phyloP scores from a whole-genome alignment of 2,113 vertebrate genomes.

The Paradisaea rubra region DNA sequence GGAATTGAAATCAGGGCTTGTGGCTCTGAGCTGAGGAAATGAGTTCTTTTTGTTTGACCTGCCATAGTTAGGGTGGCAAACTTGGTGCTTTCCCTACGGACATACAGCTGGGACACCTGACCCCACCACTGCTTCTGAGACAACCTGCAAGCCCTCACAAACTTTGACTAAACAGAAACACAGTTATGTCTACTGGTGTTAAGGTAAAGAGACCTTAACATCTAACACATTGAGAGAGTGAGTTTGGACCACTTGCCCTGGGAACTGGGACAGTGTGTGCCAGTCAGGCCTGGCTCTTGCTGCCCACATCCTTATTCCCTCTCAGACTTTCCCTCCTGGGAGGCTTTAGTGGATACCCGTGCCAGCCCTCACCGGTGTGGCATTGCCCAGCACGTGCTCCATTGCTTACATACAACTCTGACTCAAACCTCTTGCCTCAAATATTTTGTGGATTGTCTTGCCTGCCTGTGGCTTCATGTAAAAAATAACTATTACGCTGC shows the following conservation, averaged over 20 bases:
- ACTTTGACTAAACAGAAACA: background rate
- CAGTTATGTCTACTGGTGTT: background rate
- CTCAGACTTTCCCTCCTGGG: background rate
- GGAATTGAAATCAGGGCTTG: background rate
- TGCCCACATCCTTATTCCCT: background rate
- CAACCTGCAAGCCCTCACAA: background rate
- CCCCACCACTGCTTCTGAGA: background rate
- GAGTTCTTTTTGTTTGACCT: background rate
- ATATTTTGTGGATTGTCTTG: background rate
- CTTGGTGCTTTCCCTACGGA: rapidly evolving
- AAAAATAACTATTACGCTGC: background rate
- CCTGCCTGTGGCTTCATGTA: background rate
- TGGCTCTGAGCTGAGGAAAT: background rate
- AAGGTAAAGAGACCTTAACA: background rate
- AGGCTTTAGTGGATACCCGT: background rate
- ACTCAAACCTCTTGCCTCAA: background rate
- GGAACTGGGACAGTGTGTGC: background rate
- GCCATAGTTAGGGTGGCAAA: background rate
- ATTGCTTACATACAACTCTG: background rate
- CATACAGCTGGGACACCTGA: background rate
- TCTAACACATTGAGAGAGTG: background rate
- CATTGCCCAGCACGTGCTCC: rapidly evolving
- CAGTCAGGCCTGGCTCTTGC: background rate
- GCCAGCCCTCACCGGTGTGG: background rate
- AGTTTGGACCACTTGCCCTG: background rate